These are phyloP conservation scores for Drosophila tristis DNA, from an alignment of 1,140 invertebrate genomes.

Conservation along the genomic window DNA sequence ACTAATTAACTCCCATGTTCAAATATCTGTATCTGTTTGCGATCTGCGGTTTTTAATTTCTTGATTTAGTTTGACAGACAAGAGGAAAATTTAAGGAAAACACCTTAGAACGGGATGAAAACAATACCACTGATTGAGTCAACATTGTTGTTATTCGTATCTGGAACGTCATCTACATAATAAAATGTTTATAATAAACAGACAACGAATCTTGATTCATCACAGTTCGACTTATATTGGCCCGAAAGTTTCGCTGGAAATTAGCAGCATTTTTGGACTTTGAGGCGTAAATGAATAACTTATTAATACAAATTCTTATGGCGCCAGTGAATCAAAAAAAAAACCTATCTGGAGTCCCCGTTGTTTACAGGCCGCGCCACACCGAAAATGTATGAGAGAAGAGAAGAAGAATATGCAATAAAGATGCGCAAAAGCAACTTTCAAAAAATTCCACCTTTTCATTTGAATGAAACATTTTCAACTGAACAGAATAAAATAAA, in stretches of 20 bases:
- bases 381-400: constrained; percentile 22
- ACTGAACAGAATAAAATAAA: constrained; percentile 1
- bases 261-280: constrained; percentile 57
- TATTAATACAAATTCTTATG: constrained; percentile 48
- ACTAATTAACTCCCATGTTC: constrained; percentile 65
- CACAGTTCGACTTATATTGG: constrained; percentile 54
- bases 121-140: constrained; percentile 59
- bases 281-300: constrained; percentile 72
- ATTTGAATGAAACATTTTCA: constrained; percentile 67
- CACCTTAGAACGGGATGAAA: constrained; percentile 26
- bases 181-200: constrained; percentile 51
- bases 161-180: constrained; percentile 66
- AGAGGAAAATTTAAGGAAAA: constrained; percentile 64
- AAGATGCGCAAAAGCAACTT: constrained; percentile 72
- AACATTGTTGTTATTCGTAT: constrained; percentile 48
- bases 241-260: constrained; percentile 60
- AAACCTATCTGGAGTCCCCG: constrained; percentile 45
- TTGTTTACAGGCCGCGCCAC: constrained; percentile 44
- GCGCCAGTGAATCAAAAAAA: constrained; percentile 56
- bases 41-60: constrained; percentile 1
- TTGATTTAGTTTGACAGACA: constrained; percentile 27
- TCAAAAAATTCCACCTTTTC: constrained; percentile 64
- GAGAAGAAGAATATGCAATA: constrained; percentile 28
- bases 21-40: constrained; percentile 8
- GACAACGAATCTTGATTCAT: constrained; percentile 68